Conservation (phyloP, 2,113 vertebrate genomes). For the Sebastes fasciatus region DNA sequence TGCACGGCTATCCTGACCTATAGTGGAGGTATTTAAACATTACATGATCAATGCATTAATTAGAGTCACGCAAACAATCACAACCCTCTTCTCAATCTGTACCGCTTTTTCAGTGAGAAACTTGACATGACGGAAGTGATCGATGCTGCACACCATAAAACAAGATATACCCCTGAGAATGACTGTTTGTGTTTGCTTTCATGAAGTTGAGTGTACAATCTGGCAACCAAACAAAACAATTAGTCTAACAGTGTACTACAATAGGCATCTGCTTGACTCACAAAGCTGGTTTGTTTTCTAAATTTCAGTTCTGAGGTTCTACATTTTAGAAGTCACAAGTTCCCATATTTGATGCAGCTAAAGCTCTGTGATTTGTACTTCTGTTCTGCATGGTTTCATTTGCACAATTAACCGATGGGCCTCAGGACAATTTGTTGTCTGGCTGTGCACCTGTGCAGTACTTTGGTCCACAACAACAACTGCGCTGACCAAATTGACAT, state of each 20-base stretch:
- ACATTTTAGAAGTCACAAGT: background rate
- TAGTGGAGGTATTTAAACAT: constrained; percentile 31
- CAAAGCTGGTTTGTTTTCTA: background rate
- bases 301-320: background rate
- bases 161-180: background rate
- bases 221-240: too few species aligned
- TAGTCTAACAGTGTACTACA: background rate
- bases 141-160: background rate
- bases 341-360: background rate
- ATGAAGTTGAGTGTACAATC: too few species aligned
- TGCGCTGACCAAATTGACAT: background rate
- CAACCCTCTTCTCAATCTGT: background rate
- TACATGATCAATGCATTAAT: background rate
- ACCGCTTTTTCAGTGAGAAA: background rate
- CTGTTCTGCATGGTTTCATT: background rate
- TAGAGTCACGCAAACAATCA: background rate
- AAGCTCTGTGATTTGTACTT: background rate
- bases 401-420: background rate
- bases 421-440: too few species aligned
- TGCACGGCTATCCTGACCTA: constrained; percentile 37
- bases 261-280: background rate
- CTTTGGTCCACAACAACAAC: background rate
- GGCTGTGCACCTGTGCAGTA: background rate
- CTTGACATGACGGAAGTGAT: background rate
- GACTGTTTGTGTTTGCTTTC: too few species aligned